Evolutionary conservation across 1,140 invertebrate species (phyloP).

Genomic region (Amphibalanus amphitrite): DNA sequence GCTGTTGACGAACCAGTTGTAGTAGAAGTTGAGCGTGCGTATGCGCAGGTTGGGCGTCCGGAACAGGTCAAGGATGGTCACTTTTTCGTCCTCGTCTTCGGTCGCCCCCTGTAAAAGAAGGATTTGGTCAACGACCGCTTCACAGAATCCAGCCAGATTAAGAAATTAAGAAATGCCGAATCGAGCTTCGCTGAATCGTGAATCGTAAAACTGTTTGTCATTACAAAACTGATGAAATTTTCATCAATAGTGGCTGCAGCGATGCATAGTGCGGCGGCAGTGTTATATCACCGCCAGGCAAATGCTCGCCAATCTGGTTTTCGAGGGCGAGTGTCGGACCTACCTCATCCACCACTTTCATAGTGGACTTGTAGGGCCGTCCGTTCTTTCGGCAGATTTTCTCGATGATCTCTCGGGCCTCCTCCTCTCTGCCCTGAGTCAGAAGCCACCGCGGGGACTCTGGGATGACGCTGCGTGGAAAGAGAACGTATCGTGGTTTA

Average conservation of each 20-base stretch:
- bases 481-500: background rate
- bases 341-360: background rate
- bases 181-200: too few relatives aligned
- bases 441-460: constrained; percentile 19
- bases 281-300: too few relatives aligned
- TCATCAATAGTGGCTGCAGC: too few relatives aligned
- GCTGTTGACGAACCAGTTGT: constrained; percentile 56
- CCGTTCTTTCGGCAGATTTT: constrained; percentile 22
- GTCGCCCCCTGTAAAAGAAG: background rate
- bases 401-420: constrained; percentile 20
- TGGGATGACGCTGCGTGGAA: constrained; percentile 15
- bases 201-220: too few relatives aligned
- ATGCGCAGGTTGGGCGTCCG: constrained; percentile 47
- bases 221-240: too few relatives aligned
- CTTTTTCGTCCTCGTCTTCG: constrained; percentile 12
- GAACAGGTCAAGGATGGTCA: constrained; percentile 43
- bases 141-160: too few relatives aligned
- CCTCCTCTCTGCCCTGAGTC: constrained; percentile 12
- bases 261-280: too few relatives aligned
- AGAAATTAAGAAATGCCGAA: too few relatives aligned
- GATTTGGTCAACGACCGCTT: too few relatives aligned
- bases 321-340: too few relatives aligned
- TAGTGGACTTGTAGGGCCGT: background rate
- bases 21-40: constrained; percentile 52
- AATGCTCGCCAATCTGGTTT: too few relatives aligned